Evolutionary conservation across 2,113 vertebrate species (phyloP).

Genomic region (Seriola dumerili): DNA sequence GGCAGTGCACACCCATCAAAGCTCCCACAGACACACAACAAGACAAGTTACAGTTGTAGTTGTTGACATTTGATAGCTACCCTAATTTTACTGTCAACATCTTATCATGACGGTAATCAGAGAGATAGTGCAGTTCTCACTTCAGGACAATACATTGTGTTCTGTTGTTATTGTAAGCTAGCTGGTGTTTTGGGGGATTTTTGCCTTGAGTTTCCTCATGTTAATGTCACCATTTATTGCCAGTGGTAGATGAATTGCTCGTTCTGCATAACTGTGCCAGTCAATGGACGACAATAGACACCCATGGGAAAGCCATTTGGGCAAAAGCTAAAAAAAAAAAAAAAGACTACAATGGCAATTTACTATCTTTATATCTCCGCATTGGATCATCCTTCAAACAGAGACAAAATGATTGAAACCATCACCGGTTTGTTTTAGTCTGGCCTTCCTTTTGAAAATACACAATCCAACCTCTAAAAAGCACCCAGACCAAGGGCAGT

Average conservation of each 20-base stretch:
- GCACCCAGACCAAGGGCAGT: slow-evolving; percentile 33
- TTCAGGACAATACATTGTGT: neutral
- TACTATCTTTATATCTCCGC: slow-evolving; percentile 39
- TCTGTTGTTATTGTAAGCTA: neutral
- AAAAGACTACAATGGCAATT: slow-evolving; percentile 8
- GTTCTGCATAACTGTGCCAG: slow-evolving; percentile 3
- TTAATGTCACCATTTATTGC: slow-evolving; percentile 11
- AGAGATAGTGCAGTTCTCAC: neutral
- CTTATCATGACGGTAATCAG: slow-evolving; percentile 18
- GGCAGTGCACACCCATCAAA: slow-evolving; percentile 26
- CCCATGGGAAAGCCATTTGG: slow-evolving; percentile 6
- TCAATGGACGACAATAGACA: slow-evolving; percentile 20
- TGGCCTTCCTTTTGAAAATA: slow-evolving; percentile 69
- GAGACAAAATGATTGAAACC: slow-evolving; percentile 41
- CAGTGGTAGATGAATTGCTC: slow-evolving; percentile 49
- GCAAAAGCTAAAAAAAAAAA: slow-evolving; percentile 26
- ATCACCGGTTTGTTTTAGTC: slow-evolving; percentile 62
- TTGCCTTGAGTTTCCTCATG: slow-evolving; percentile 25
- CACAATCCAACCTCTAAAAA: slow-evolving; percentile 60
- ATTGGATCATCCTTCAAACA: slow-evolving; percentile 53
- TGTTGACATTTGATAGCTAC: slow-evolving; percentile 16
- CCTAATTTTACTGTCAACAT: neutral
- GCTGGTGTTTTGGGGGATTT: slow-evolving; percentile 56
- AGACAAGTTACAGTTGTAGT: neutral
- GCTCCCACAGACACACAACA: neutral